Percentiles rank a stretch among this genome's conserved stretches.
Evolutionary conservation across 2,797 vertebrate species (phyloP).

Genomic region (Menidia menidia): DNA sequence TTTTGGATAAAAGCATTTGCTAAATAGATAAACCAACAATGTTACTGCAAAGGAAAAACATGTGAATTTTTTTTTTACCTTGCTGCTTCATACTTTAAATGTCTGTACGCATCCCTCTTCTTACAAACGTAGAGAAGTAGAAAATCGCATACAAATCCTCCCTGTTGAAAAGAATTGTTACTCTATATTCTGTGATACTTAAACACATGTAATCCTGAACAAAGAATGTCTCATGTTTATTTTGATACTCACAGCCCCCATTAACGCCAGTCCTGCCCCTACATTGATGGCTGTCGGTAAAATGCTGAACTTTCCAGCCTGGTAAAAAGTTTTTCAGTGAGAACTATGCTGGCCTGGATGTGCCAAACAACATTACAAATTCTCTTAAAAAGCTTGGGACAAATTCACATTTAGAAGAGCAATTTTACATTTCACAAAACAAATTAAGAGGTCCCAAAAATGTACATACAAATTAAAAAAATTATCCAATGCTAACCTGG

Average conservation of each 20-base stretch:
- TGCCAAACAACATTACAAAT: too few species aligned
- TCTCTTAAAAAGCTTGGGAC: too few species aligned
- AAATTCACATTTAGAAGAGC: too few species aligned
- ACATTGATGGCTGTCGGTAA: constrained; percentile 90
- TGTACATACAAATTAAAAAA: too few species aligned
- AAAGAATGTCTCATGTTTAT: neutral
- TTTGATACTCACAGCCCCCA: constrained; percentile 89
- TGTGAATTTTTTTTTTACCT: constrained; percentile 71
- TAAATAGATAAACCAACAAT: too few species aligned
- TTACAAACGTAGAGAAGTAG: constrained; percentile 90
- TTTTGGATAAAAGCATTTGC: too few species aligned
- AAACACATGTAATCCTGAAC: neutral
- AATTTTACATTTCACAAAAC: too few species aligned
- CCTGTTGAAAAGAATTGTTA: constrained; percentile 73
- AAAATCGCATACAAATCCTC: constrained; percentile 90
- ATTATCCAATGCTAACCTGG: too few species aligned
- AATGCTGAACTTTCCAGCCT: constrained; percentile 93
- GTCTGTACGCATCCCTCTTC: constrained; percentile 86
- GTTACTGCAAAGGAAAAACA: too few species aligned
- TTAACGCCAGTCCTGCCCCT: constrained; percentile 88
- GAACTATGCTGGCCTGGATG: too few species aligned
- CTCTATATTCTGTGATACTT: neutral
- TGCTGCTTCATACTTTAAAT: constrained; percentile 88
- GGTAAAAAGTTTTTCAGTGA: neutral
- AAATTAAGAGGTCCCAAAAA: too few species aligned